Conservation (phyloP, 2,797 vertebrate species). For the Lutjanus campechanus region DNA sequence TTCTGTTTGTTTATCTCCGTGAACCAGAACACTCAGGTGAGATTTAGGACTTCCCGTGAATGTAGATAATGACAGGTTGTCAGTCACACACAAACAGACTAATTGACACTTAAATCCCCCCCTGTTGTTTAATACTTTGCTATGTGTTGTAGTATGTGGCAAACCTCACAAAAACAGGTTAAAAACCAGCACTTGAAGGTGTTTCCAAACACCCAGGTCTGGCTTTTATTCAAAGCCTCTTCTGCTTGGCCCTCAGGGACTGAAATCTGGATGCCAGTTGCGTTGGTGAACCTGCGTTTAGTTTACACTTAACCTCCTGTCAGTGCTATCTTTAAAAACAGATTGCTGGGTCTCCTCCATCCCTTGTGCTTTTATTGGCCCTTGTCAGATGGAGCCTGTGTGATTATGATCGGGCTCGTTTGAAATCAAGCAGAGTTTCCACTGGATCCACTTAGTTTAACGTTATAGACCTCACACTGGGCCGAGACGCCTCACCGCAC, state of each 20-base stretch:
- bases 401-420: slow-evolving; percentile 26
- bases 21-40: not conserved
- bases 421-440: slow-evolving; percentile 57
- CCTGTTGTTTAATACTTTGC: slow-evolving; percentile 2
- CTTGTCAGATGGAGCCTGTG: slow-evolving; percentile 27
- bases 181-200: not conserved
- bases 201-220: slow-evolving; percentile 35
- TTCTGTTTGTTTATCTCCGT: slow-evolving; percentile 15
- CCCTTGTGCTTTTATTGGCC: slow-evolving; percentile 61
- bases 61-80: slow-evolving; percentile 21
- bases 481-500: not conserved
- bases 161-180: not conserved
- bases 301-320: slow-evolving; percentile 53
- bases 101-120: not conserved
- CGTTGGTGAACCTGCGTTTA: slow-evolving; percentile 45
- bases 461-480: slow-evolving; percentile 46
- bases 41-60: slow-evolving; percentile 18
- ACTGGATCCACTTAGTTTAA: slow-evolving; percentile 35
- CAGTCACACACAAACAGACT: slow-evolving; percentile 11
- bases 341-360: slow-evolving; percentile 43
- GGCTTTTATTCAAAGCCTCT: slow-evolving; percentile 39
- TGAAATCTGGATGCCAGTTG: slow-evolving; percentile 40
- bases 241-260: slow-evolving; percentile 14
- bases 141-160: not conserved
- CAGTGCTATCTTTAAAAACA: slow-evolving; percentile 28